These are phyloP conservation scores for Bostrychus sinensis DNA, from an alignment of 2,113 vertebrate species.

Conservation along the genomic window DNA sequence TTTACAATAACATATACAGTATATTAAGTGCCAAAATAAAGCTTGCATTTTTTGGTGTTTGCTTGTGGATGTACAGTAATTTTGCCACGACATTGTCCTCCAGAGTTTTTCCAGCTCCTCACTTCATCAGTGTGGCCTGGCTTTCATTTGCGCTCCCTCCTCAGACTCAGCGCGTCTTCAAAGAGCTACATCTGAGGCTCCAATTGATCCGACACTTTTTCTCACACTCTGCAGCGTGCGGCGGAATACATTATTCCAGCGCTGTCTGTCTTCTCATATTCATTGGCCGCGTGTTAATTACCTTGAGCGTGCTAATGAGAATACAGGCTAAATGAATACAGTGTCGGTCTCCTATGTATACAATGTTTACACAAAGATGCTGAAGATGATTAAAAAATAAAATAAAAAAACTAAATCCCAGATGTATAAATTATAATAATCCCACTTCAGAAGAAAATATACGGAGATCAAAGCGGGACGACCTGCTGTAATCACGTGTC, in stretches of 20 bases:
- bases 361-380: conserved; percentile 78
- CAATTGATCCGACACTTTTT: conserved; percentile 76
- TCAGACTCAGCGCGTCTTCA: conserved; percentile 66
- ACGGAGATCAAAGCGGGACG: conserved; percentile 76
- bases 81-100: too few species aligned
- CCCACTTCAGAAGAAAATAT: conserved; percentile 71
- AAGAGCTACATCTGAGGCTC: conserved; percentile 71
- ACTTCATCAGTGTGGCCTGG: too few species aligned
- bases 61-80: too few species aligned
- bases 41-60: too few species aligned
- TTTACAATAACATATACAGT: too few species aligned
- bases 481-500: conserved; percentile 75
- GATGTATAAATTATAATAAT: conserved; percentile 84
- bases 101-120: too few species aligned
- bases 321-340: conserved; percentile 78
- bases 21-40: too few species aligned
- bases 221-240: conserved; percentile 65
- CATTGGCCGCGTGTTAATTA: conserved; percentile 72
- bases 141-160: too few species aligned
- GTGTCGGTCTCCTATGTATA: conserved; percentile 66
- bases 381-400: conserved; percentile 58
- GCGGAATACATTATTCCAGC: conserved; percentile 71
- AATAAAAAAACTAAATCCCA: conserved; percentile 74
- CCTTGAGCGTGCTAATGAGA: conserved; percentile 77
- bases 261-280: conserved; percentile 61